Base-by-base conservation (phyloP, 1,140 invertebrate genomes). In the Eumaeus atala region DNA sequence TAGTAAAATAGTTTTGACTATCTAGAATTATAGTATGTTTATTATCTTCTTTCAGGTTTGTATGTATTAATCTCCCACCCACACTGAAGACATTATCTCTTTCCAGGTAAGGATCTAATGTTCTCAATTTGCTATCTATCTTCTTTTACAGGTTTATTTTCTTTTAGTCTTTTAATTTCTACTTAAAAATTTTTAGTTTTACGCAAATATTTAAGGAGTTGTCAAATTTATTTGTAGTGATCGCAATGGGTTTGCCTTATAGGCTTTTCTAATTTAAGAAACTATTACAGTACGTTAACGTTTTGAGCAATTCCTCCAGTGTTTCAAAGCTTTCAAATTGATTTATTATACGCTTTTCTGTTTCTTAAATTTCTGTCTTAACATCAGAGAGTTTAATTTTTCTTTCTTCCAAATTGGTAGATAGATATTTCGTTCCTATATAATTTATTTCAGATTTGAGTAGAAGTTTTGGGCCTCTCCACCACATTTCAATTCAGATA, bases 21-120 rank as follows among this genome's bases (percentile, higher is more conserved):
- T 59, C 59, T 34, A 65, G n/a, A 14, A 65, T 54, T 3, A 65
- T 48, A 18, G 63, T 59, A 49, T 65, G 63, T 38, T 61, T 66
- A 35, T 35, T 58, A n/a, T 58, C 28, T 21, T 38, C 10, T 49
- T 36, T 47, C 11, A 51, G n/a, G 33, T 47, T 33, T 8, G 56
- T 38, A 11, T 56, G 10, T 12, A 56, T 35, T 9, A 66, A 9
- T 12, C 64, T 37, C 4, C 59, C 63, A n/a, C 59, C 54, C 1
- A 66, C 57, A 11, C 59, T 48, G 12, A 66, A 11, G 10, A 63
- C 14, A 18, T 55, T 48, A 14, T 38, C 40, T 14, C 36, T 40
- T 48, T 65, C 59, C 9, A 54, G 9, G 17, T 56, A 62, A 34
- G 61, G 56, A 56, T 53, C 62, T n/a, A 66, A 35, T 21, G 52